phyloP scores from a whole-genome alignment of 1,140 invertebrate genomes.

The Kradibia gibbosae region DNA sequence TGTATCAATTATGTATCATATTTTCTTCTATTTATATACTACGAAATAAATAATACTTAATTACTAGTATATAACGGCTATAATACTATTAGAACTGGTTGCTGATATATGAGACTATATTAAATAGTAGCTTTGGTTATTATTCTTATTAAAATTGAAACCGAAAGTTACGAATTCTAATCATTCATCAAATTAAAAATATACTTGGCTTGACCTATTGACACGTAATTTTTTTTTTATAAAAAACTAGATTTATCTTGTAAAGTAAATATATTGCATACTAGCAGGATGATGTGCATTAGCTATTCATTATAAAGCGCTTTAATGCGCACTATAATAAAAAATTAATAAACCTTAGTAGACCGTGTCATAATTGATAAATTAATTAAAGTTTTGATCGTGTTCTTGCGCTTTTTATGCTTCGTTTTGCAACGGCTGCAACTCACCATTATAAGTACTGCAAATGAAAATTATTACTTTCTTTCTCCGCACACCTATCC shows the following conservation, averaged over 20 bases:
- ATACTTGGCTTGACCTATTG: background rate
- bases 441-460: constrained; percentile 21
- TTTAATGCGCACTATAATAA: constrained; percentile 3
- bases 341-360: constrained; percentile 20
- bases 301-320: background rate
- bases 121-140: too few relatives aligned
- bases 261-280: background rate
- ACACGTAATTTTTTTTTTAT: background rate
- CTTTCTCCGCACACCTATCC: background rate
- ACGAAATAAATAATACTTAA: too few relatives aligned
- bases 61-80: too few relatives aligned
- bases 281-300: background rate
- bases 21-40: too few relatives aligned
- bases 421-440: background rate
- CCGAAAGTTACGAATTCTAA: too few relatives aligned
- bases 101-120: too few relatives aligned
- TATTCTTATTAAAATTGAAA: too few relatives aligned
- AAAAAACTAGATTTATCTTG: background rate
- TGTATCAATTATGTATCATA: too few relatives aligned
- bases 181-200: background rate
- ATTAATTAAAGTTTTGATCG: background rate
- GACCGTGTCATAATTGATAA: background rate
- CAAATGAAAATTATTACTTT: constrained; percentile 33
- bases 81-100: too few relatives aligned
- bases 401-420: background rate